Percentiles rank a stretch among this genome's conserved stretches.
These are phyloP conservation scores for Anarhynchus alexandrinus DNA, from an alignment of 2,113 vertebrate genomes.

Conservation along the genomic window DNA sequence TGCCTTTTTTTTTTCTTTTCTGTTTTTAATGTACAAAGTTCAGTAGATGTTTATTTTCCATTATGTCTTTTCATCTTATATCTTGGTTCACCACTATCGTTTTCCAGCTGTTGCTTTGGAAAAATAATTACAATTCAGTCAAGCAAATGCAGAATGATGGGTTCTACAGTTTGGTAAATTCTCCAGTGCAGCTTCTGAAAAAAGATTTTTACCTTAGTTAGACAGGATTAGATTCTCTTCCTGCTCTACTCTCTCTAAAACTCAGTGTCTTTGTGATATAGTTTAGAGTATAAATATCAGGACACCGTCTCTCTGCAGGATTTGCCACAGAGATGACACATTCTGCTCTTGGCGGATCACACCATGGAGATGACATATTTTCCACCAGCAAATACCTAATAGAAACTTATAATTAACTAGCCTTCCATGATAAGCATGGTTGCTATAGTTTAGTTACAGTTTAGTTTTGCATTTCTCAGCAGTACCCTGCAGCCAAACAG, in stretches of 20 bases:
- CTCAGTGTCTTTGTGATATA: background rate
- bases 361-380: background rate
- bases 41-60: background rate
- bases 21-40: background rate
- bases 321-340: background rate
- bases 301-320: background rate
- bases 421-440: background rate
- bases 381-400: background rate
- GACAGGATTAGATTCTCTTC: background rate
- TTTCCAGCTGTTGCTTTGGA: background rate
- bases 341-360: background rate
- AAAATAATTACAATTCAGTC: background rate
- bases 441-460: background rate
- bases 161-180: background rate
- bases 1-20: background rate
- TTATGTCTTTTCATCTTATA: background rate
- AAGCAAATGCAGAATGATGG: background rate
- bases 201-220: background rate
- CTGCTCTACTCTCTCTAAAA: background rate
- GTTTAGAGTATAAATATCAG: background rate
- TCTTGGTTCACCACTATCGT: background rate
- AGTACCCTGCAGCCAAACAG: background rate
- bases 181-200: background rate
- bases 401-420: background rate
- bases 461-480: background rate